phyloP scores from a whole-genome alignment of 2,797 vertebrate genomes.

The Coregonus suidteri region DNA sequence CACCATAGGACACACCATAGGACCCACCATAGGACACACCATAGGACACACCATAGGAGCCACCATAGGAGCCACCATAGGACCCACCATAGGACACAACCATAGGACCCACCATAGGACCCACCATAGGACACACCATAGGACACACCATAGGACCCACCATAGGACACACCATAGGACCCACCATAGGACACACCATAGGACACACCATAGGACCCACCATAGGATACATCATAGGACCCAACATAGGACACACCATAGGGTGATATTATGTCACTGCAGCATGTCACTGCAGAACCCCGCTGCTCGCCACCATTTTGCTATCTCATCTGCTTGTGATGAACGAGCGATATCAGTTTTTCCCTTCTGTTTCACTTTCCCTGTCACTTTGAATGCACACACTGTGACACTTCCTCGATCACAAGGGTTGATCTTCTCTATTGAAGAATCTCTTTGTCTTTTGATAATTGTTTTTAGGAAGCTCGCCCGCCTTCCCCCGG shows the following conservation, averaged over 20 bases:
- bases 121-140: too few relatives aligned
- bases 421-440: constrained; percentile 59
- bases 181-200: too few relatives aligned
- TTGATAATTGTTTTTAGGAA: constrained; percentile 67
- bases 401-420: constrained; percentile 49
- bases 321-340: constrained; percentile 64
- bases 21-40: too few relatives aligned
- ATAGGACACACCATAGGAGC: too few relatives aligned
- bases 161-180: too few relatives aligned
- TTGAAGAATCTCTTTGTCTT: constrained; percentile 62
- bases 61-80: too few relatives aligned
- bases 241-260: constrained; percentile 44
- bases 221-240: constrained; percentile 36
- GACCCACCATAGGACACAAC: too few relatives aligned
- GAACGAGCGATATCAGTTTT: constrained; percentile 57
- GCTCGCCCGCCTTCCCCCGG: constrained; percentile 13
- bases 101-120: too few relatives aligned
- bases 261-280: constrained; percentile 67
- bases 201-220: too few relatives aligned
- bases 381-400: constrained; percentile 54
- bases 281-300: constrained; percentile 42
- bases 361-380: constrained; percentile 38
- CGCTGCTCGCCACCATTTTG: constrained; percentile 54
- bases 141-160: too few relatives aligned
- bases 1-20: neutral